A percentile compares a stretch with the other conserved stretches of the same genome.
Conservation (phyloP, 2,797 vertebrate species). For the Psittacula echo region DNA sequence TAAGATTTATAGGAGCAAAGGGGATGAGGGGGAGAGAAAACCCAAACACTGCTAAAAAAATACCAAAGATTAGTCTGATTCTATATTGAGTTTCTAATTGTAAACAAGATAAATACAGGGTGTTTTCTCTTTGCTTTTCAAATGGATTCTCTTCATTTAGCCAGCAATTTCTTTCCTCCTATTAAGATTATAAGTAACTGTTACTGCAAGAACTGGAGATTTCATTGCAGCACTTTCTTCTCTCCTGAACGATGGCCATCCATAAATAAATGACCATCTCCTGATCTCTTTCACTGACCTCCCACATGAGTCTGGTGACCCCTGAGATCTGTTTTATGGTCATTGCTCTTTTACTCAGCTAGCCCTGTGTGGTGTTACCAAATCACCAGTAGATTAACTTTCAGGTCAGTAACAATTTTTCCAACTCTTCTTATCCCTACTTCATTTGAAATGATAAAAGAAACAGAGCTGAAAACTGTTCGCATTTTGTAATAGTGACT, state of each 20-base stretch:
- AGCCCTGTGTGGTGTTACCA: background rate
- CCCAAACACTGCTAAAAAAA: background rate
- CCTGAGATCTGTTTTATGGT: conserved; percentile 29
- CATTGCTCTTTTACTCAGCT: background rate
- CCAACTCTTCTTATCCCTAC: background rate
- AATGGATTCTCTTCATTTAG: background rate
- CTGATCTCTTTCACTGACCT: conserved; percentile 14
- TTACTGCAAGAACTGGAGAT: background rate
- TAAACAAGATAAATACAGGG: background rate
- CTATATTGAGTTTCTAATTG: background rate
- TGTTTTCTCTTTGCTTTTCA: background rate
- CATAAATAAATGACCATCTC: background rate
- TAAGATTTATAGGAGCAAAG: background rate
- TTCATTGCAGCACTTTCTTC: background rate
- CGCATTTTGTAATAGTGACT: background rate
- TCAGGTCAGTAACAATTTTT: background rate
- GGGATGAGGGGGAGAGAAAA: background rate
- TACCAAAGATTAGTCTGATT: background rate
- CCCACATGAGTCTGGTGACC: background rate
- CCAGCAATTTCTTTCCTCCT: background rate
- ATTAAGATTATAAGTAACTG: background rate
- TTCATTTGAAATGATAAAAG: background rate
- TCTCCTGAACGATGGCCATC: background rate
- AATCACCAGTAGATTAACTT: background rate
- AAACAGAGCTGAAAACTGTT: background rate